Conservation (phyloP, 1,140 invertebrate genomes). For the Ceratoteleas bidentatus region DNA sequence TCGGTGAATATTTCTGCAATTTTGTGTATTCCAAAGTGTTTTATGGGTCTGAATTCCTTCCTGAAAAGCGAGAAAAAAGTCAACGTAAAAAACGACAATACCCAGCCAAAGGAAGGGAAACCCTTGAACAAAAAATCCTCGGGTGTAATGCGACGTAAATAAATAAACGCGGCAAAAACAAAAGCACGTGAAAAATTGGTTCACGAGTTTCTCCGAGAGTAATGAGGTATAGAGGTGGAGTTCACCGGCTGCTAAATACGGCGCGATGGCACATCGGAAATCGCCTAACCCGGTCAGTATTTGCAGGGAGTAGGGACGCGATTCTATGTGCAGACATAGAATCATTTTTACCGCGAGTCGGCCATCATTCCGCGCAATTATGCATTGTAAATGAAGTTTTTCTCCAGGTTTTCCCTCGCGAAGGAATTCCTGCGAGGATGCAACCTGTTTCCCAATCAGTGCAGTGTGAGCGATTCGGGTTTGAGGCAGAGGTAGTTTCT, state of each 20-base stretch:
- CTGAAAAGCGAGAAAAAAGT: slow-evolving; percentile 5
- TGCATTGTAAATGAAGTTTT: too few species aligned
- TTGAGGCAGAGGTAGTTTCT: neutral
- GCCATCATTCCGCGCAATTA: neutral
- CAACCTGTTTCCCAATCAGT: too few species aligned
- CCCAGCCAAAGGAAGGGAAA: neutral
- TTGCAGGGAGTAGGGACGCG: neutral
- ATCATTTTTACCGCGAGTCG: neutral
- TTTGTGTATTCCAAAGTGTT: slow-evolving; percentile 27
- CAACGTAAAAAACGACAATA: neutral
- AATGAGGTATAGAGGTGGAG: slow-evolving; percentile 29
- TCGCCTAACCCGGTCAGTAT: slow-evolving; percentile 21
- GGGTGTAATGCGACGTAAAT: slow-evolving; percentile 17
- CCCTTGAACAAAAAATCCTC: slow-evolving; percentile 12
- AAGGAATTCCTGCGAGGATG: too few species aligned
- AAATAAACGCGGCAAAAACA: slow-evolving; percentile 24
- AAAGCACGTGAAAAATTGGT: slow-evolving; percentile 30
- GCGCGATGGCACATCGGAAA: slow-evolving; percentile 14
- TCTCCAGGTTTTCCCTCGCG: too few species aligned
- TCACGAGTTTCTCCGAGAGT: slow-evolving; percentile 36
- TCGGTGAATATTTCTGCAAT: slow-evolving; percentile 23
- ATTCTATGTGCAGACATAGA: neutral
- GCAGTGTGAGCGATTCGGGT: too few species aligned
- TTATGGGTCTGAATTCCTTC: slow-evolving; percentile 21
- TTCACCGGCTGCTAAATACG: slow-evolving; percentile 40